Conservation (phyloP, 2,888 invertebrate genomes). For the Allacma fusca region DNA sequence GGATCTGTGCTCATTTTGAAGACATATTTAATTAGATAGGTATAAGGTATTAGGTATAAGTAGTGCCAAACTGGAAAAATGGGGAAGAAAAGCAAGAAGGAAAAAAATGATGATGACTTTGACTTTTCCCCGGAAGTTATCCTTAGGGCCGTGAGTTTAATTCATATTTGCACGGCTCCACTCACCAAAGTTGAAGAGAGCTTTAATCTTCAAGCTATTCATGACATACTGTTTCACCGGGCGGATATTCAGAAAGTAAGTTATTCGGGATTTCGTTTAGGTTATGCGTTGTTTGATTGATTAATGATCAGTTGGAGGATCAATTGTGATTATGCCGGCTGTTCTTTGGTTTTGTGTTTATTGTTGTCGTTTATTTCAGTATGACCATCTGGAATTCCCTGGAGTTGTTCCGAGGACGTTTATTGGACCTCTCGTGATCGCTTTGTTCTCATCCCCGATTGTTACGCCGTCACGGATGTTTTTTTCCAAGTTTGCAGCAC, state of each 20-base stretch:
- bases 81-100: neutral
- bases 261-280: no score
- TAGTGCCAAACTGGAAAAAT: no score
- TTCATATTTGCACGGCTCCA: conserved; percentile 87
- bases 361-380: conserved; percentile 71
- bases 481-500: conserved; percentile 84
- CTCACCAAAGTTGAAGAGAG: conserved; percentile 99
- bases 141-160: conserved; percentile 62
- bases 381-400: conserved; percentile 97
- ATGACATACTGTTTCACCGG: conserved; percentile 91
- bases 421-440: conserved; percentile 85
- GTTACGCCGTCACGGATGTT: conserved; percentile 74
- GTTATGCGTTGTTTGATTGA: neutral
- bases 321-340: no score
- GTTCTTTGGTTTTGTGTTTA: conserved; percentile 26
- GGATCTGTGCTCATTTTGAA: no score
- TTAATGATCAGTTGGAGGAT: neutral
- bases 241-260: conserved; percentile 84
- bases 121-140: conserved; percentile 53
- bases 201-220: conserved; percentile 97
- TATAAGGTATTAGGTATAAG: no score
- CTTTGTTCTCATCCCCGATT: conserved; percentile 79
- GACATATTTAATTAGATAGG: no score
- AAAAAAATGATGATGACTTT: conserved; percentile 16
- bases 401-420: conserved; percentile 98